Percentiles rank a stretch among this genome's conserved stretches.
Conservation (phyloP, 2,888 invertebrate genomes). For the Drosophila rellima region DNA sequence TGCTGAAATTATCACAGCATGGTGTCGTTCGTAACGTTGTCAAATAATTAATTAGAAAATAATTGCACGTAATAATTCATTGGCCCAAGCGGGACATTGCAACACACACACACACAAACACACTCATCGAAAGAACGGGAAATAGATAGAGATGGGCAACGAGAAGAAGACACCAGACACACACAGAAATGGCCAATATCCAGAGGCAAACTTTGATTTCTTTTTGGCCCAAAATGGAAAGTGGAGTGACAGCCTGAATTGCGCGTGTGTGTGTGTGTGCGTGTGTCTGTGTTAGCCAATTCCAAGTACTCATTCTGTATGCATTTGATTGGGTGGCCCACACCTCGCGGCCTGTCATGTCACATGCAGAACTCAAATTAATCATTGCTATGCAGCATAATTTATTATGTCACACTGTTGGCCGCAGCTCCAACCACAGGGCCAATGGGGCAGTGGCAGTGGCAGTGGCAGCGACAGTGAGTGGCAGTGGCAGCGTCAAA, state of each 20-base stretch:
- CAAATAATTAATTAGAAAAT: conserved; percentile 82
- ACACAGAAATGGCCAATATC: conserved; percentile 48
- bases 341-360: conserved; percentile 64
- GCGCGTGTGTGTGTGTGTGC: conserved; percentile 11
- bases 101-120: conserved; percentile 37
- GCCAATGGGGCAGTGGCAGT: conserved; percentile 1
- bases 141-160: conserved; percentile 19
- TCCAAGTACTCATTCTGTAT: conserved; percentile 68
- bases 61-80: conserved; percentile 81
- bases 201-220: conserved; percentile 63
- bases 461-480: neutral
- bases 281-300: conserved; percentile 46
- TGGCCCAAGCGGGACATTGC: conserved; percentile 57
- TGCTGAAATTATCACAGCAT: conserved; percentile 71
- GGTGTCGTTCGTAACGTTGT: conserved; percentile 59
- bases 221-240: conserved; percentile 36
- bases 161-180: conserved; percentile 36
- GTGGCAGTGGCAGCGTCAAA: conserved; percentile 16
- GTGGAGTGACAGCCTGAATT: conserved; percentile 14
- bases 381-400: conserved; percentile 80
- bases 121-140: conserved; percentile 11
- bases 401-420: conserved; percentile 79
- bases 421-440: conserved; percentile 40
- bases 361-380: conserved; percentile 74
- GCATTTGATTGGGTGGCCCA: conserved; percentile 71